Evolutionary conservation across 1,140 invertebrate genomes (phyloP), one percentile per base, ranked within the genome.

Genomic region (Achroia grisella): DNA sequence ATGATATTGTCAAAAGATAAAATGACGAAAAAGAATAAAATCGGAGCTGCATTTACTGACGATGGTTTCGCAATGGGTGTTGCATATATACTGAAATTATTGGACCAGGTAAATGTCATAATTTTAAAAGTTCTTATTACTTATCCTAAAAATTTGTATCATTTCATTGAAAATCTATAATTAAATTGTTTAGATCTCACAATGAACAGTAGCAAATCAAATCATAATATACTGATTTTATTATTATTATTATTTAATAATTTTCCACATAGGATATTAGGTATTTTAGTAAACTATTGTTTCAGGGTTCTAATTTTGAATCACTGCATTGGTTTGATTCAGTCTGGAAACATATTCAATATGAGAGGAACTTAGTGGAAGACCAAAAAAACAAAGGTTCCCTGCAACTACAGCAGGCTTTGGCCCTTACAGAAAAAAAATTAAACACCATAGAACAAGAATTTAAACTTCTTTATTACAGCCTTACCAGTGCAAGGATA

Each of bases 11-110:
- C 94, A 57, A 98, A 99, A 78, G 96, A 99, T 60, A 95, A 96
- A 75, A 91, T 99, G 81, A 92, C 92, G 35, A 94, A 94, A 62
- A 97, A 96, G 65, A 95, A 96, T 62, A 93, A 93, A 72, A 80
- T 89, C 10, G 94, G 93, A 14, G 93, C 95, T 44, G 90, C 95
- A 2, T 99, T 99, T 80, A 97, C 96, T 4, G 97, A 99, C 86
- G 98, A 99, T 87, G 98, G 98, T 28, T 99, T 99, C 88, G 94
- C 97, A 14, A 96, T 99, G 90, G 98, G 97, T 10, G 76, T 94
- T 1, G 91, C 92, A 2, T 93, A 93, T 48, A 92, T 93, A 53
- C 87, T 92, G 30, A 91, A 90, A 62, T 74, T 93, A 49, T 72
- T 93, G 8, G 87, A 92, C 73, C 92, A 93, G 76, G 89, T 89